Evolutionary conservation across 2,888 invertebrate species (phyloP).

Genomic region (Amphipyra berbera): DNA sequence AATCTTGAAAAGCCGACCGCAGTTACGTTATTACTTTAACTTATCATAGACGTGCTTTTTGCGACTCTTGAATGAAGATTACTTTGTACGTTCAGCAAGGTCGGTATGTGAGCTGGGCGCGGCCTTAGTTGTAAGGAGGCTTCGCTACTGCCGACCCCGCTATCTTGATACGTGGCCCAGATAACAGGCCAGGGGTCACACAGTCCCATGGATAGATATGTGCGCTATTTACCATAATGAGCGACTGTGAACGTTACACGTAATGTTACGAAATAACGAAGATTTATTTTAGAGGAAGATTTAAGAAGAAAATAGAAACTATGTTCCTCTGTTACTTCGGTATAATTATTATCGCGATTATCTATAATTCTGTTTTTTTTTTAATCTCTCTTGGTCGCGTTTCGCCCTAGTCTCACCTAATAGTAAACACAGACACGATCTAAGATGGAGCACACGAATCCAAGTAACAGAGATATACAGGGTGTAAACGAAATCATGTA

Average conservation of each 20-base stretch:
- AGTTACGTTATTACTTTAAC: background rate
- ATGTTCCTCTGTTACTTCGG: too few species aligned
- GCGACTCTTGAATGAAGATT: background rate
- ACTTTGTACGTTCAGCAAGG: conserved; percentile 22
- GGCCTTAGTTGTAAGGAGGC: conserved; percentile 16
- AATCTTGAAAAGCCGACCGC: too few species aligned
- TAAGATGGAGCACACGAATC: too few species aligned
- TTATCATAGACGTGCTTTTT: conserved; percentile 8
- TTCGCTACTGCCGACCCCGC: conserved; percentile 35
- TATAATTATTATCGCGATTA: too few species aligned
- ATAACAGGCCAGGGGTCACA: conserved; percentile 35
- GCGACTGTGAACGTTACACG: conserved; percentile 18
- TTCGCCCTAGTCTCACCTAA: too few species aligned
- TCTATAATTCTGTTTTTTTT: too few species aligned
- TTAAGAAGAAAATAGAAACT: too few species aligned
- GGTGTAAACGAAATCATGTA: too few species aligned
- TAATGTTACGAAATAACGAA: background rate
- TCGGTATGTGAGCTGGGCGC: conserved; percentile 53
- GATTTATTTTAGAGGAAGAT: background rate
- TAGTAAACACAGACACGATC: too few species aligned
- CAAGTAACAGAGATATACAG: too few species aligned
- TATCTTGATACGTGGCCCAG: conserved; percentile 44
- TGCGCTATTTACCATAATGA: conserved; percentile 40
- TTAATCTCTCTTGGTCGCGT: too few species aligned
- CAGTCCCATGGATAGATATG: conserved; percentile 16